phyloP scores from a whole-genome alignment of 2,113 vertebrate genomes.

The Arenaria interpres region DNA sequence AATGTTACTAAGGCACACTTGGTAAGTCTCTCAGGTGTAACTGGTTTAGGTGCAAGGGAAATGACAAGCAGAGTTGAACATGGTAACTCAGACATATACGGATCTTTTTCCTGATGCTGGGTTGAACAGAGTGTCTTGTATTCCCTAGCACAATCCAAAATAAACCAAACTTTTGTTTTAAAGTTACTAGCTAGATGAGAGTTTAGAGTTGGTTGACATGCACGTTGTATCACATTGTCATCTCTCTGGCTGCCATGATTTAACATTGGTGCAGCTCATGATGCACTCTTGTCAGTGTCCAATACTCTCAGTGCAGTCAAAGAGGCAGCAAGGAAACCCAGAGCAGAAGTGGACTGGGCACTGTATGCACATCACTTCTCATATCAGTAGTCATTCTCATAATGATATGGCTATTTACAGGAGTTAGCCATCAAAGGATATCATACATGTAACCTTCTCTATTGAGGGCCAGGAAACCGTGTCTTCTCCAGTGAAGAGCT shows the following conservation, averaged over 20 bases:
- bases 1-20: not conserved
- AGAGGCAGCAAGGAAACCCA: not conserved
- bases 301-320: not conserved
- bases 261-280: not conserved
- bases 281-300: not conserved
- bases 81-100: not conserved
- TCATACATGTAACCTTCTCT: not conserved
- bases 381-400: not conserved
- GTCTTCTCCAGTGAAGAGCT: not conserved
- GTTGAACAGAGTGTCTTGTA: rapidly evolving
- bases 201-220: not conserved
- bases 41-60: not conserved
- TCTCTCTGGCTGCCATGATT: not conserved
- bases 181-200: not conserved
- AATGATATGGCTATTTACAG: not conserved
- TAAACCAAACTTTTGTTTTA: not conserved
- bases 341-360: rapidly evolving
- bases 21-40: not conserved
- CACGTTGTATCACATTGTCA: rapidly evolving
- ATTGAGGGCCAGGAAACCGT: not conserved
- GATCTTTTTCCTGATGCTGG: not conserved
- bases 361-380: not conserved
- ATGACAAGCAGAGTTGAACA: not conserved
- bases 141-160: not conserved
- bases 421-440: not conserved